phyloP scores from a whole-genome alignment of 2,888 invertebrate species.

The Siphlonurus alternatus region DNA sequence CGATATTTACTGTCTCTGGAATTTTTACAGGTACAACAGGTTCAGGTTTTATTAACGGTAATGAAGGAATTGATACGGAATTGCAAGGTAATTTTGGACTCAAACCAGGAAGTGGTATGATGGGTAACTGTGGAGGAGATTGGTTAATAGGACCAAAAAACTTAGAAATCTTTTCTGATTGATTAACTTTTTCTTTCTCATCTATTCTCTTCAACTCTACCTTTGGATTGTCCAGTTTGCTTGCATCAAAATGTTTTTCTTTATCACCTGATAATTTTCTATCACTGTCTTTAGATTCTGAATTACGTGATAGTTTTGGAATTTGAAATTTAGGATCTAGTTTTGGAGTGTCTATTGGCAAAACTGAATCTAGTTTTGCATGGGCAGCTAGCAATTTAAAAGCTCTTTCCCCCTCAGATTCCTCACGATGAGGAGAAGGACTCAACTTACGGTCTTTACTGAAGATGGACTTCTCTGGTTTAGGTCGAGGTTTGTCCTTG shows the following conservation, averaged over 20 bases:
- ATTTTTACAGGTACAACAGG: slow-evolving; percentile 14
- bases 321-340: slow-evolving; percentile 74
- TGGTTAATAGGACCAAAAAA: too few species aligned
- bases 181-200: background rate
- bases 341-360: slow-evolving; percentile 53
- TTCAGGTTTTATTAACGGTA: slow-evolving; percentile 12
- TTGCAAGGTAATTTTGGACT: background rate
- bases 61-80: background rate
- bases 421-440: slow-evolving; percentile 44
- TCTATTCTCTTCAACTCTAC: background rate
- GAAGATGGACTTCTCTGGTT: slow-evolving; percentile 27
- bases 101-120: background rate
- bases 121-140: background rate
- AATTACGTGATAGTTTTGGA: slow-evolving; percentile 48
- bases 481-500: slow-evolving; percentile 5
- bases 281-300: slow-evolving; percentile 18
- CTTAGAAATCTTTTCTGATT: background rate
- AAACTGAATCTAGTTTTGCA: slow-evolving; percentile 30
- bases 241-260: background rate
- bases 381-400: slow-evolving; percentile 41
- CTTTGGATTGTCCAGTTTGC: background rate
- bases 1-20: background rate
- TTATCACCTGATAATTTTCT: slow-evolving; percentile 17
- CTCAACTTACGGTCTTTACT: slow-evolving; percentile 37
- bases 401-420: slow-evolving; percentile 40